Base-by-base conservation (phyloP, 92 coral and sea anemone species). In the Epizoanthus ramosus region DNA sequence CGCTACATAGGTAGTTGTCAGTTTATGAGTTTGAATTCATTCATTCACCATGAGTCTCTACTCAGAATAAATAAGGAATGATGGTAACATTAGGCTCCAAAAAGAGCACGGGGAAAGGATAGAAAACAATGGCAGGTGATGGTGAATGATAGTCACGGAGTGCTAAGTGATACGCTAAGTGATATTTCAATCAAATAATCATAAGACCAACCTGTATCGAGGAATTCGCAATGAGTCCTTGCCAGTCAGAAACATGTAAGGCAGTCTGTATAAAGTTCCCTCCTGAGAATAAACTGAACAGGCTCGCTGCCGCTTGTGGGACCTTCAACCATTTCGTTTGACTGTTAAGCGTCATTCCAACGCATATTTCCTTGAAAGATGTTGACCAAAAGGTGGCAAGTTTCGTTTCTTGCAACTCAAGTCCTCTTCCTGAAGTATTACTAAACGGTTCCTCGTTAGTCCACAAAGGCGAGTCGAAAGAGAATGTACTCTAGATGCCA, bases 281-380 rank as follows among this genome's bases (percentile, higher is more conserved):
- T 21, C 80, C 41, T 8, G 69, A 24, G 23, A 88, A 79, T n/a
- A 91, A 89, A 19, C 80, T 87, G 61, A 60, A 33, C 19, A 91
- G 88, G 23, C 54, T 75, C 0, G 23, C 6, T 33, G 71, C 92
- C 22, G 63, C 24, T 64, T 89, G 69, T 71, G 54, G 57, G 14
- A 93, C 43, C 8, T 86, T 45, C 5, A 93, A 68, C 94, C 94
- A 93, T n/a, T 64, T 68, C 14, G 86, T 81, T 17, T 41, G 37
- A 4, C 63, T 61, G 15, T 59, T 59, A 6, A 37, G 21, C 41
- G 39, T 37, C 82, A 77, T 77, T 25, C 82, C 82, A 63, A 77
- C 15, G 37, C 82, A 77, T 35, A 77, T 3, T 23, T 39, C 68
- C 15, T 61, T 77, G 41, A 77, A 77, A 14, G 82, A 41, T 22